phyloP scores from a whole-genome alignment of 1,140 invertebrate genomes.

The Drosophila truncata region DNA sequence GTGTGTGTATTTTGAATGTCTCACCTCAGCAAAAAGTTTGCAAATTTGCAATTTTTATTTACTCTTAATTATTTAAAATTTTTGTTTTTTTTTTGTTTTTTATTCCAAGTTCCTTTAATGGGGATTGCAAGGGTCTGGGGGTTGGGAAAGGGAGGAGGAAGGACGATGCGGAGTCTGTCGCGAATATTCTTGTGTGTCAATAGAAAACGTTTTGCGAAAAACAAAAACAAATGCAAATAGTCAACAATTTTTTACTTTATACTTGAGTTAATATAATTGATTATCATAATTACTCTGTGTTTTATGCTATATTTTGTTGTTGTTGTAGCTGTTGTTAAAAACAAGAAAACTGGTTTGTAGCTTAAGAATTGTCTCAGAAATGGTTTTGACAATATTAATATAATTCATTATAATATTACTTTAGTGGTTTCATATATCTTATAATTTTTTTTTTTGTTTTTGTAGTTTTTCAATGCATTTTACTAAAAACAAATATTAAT shows the following conservation, averaged over 20 bases:
- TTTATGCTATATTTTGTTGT: conserved; percentile 31
- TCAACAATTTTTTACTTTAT: conserved; percentile 75
- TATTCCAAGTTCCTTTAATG: conserved; percentile 29
- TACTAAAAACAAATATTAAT: conserved; percentile 82
- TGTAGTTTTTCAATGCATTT: conserved; percentile 70
- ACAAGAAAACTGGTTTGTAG: conserved; percentile 80
- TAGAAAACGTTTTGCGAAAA: conserved; percentile 80
- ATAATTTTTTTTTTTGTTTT: conserved; percentile 59
- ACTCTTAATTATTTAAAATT: conserved; percentile 14
- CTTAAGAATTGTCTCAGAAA: conserved; percentile 70
- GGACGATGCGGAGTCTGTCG: conserved; percentile 53
- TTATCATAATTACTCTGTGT: conserved; percentile 68
- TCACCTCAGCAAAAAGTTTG: conserved; percentile 84
- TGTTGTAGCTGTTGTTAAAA: conserved; percentile 76
- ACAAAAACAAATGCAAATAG: conserved; percentile 83
- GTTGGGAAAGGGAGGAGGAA: conserved; percentile 27
- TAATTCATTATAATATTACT: conserved; percentile 71
- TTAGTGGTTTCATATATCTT: conserved; percentile 54
- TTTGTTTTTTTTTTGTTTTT: conserved; percentile 17
- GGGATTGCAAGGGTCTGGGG: conserved; percentile 20
- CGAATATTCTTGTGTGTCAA: conserved; percentile 60
- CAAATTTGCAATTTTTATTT: conserved; percentile 40
- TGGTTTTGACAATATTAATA: conserved; percentile 52
- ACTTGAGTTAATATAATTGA: conserved; percentile 68
- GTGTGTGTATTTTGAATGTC: conserved; percentile 85